Base-by-base conservation (phyloP, 2,113 vertebrate species). In the Rhipidura dahli region DNA sequence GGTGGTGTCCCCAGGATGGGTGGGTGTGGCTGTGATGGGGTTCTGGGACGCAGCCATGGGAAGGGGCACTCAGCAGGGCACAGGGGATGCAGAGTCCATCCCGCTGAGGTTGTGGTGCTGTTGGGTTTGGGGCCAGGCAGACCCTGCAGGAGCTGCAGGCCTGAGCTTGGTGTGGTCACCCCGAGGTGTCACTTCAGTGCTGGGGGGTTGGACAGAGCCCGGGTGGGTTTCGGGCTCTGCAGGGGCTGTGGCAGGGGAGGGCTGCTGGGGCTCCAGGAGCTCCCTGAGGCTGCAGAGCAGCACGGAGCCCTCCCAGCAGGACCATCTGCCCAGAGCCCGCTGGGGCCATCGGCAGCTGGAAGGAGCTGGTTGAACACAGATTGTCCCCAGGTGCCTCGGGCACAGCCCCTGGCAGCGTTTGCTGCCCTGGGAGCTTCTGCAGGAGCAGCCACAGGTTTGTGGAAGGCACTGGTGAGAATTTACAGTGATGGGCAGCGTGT, bases 81-180 rank as follows among this genome's bases (percentile, higher is more conserved):
- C 18, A 5, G 44, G 19, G 16, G 11, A 9, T 23, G 14, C 75
- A 22, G 47, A 6, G 39, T 45, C 54, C 27, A 3, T 23, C 60
- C 64, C 18, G 0, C 70, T n/a, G 6, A 13, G n/a, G 10, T 17
- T 24, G 1, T 6, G 14, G 15, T 18, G 40, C 7, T 18, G 0
- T 0, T 51, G 40, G 49, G 8, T 8, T 20, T 30, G n/a, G n/a
- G 39, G 20, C 33, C 2, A 6, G 12, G 16, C 14, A 10, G 24
- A 21, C 24, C 28, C 35, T 30, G 30, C 17, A 68, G 60, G 35
- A 22, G 12, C 61, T 24, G 30, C 14, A 28, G 57, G 30, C 20
- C 44, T 33, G 76, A 20, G 35, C 15, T 68, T 44, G 19, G 17
- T 4, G 4, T 1, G 7, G 40, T 37, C 17, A 22, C 0, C 47